phyloP scores from a whole-genome alignment of 2,797 vertebrate genomes.

The Cichlasoma orientale region DNA sequence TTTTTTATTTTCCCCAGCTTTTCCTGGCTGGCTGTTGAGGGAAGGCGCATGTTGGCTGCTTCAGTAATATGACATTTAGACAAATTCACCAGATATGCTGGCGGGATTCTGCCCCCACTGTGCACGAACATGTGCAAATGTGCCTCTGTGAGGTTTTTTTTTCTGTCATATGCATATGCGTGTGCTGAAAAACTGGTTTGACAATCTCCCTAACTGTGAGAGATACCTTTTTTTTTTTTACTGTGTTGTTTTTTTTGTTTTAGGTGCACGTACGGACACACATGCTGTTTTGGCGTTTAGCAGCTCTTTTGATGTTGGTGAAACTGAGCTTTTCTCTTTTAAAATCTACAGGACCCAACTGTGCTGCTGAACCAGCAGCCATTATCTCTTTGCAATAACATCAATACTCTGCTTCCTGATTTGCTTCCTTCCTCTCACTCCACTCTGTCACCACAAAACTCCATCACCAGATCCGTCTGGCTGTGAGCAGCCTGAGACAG shows the following conservation, averaged over 20 bases:
- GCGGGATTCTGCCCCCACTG: slow-evolving; percentile 37
- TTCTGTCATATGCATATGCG: slow-evolving; percentile 10
- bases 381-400: slow-evolving; percentile 32
- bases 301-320: slow-evolving; percentile 55
- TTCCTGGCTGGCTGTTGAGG: slow-evolving; percentile 50
- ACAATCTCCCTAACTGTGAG: slow-evolving; percentile 44
- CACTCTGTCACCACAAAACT: slow-evolving; percentile 14
- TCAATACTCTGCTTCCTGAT: neutral
- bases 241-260: slow-evolving; percentile 8
- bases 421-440: slow-evolving; percentile 19
- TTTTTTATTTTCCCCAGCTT: slow-evolving; percentile 18
- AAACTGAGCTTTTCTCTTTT: slow-evolving; percentile 45
- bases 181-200: slow-evolving; percentile 45
- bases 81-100: slow-evolving; percentile 47
- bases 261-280: slow-evolving; percentile 7
- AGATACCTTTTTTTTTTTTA: neutral
- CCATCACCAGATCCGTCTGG: slow-evolving; percentile 47
- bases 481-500: slow-evolving; percentile 39
- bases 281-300: slow-evolving; percentile 37
- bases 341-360: slow-evolving; percentile 33
- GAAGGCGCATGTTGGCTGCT: slow-evolving; percentile 46
- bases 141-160: neutral
- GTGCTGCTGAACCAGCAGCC: slow-evolving; percentile 30
- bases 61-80: slow-evolving; percentile 67
- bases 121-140: slow-evolving; percentile 27